phyloP scores from a whole-genome alignment of 2,797 vertebrate genomes.

The Gambelia wislizenii region DNA sequence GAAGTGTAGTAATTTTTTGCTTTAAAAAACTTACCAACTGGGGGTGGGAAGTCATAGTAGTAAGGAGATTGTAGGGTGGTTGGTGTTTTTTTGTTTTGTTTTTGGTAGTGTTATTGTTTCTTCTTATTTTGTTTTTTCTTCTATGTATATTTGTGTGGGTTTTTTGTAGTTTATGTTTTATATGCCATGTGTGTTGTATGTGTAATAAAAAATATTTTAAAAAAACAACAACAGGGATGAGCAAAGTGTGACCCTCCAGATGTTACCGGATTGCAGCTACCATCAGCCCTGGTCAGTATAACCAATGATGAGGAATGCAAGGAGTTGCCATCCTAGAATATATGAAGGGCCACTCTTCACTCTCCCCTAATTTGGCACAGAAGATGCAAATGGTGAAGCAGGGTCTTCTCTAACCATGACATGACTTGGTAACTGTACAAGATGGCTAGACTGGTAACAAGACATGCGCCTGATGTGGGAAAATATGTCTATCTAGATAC shows the following conservation, averaged over 20 bases:
- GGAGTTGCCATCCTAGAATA: background rate
- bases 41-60: too few species aligned
- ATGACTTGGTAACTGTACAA: background rate
- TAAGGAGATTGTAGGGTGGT: too few species aligned
- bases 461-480: background rate
- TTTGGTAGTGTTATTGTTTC: too few species aligned
- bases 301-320: background rate
- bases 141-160: too few species aligned
- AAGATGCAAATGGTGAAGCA: background rate
- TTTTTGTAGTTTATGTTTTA: too few species aligned
- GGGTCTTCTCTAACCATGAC: background rate
- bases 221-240: too few species aligned
- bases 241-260: background rate
- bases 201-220: too few species aligned
- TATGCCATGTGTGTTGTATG: too few species aligned
- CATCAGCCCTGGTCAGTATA: background rate
- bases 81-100: too few species aligned
- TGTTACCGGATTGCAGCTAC: background rate
- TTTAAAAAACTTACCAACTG: too few species aligned
- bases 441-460: background rate
- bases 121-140: too few species aligned
- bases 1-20: too few species aligned
- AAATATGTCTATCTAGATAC: background rate
- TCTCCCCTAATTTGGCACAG: background rate
- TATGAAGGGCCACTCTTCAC: background rate